These are phyloP conservation scores for Festucalex cinctus DNA, from an alignment of 2,113 vertebrate species.

Conservation along the genomic window DNA sequence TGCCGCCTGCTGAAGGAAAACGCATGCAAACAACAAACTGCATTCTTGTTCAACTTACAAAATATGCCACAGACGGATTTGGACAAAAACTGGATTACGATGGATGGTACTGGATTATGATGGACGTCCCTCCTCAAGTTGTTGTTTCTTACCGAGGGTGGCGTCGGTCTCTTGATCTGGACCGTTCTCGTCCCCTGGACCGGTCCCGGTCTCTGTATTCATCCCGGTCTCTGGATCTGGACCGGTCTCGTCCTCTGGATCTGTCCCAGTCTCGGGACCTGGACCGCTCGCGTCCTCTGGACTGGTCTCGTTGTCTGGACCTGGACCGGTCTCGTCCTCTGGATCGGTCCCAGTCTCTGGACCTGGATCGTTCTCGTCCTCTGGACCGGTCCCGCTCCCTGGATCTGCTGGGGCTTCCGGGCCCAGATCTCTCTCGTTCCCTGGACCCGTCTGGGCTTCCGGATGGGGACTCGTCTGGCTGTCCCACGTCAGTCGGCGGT, in stretches of 20 bases:
- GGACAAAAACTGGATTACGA: too few species aligned
- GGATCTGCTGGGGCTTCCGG: slow-evolving; percentile 33
- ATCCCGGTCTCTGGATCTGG: slow-evolving; percentile 28
- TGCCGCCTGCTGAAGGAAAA: too few species aligned
- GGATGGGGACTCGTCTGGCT: background rate
- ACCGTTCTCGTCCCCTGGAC: slow-evolving; percentile 10
- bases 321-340: slow-evolving; percentile 24
- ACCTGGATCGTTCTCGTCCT: slow-evolving; percentile 14
- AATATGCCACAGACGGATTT: too few species aligned
- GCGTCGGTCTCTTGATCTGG: slow-evolving; percentile 36
- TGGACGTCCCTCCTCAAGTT: too few species aligned
- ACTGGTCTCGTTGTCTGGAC: slow-evolving; percentile 29
- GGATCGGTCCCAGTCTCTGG: slow-evolving; percentile 25
- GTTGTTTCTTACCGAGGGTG: slow-evolving; percentile 42
- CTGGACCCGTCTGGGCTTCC: slow-evolving; percentile 1
- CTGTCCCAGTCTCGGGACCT: slow-evolving; percentile 10
- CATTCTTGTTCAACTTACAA: too few species aligned
- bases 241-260: slow-evolving; percentile 27
- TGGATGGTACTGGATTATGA: too few species aligned
- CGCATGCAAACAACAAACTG: too few species aligned
- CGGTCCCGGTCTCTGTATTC: slow-evolving; percentile 34
- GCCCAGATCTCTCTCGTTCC: slow-evolving; percentile 24
- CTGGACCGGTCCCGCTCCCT: slow-evolving; percentile 28
- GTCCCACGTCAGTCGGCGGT: background rate
- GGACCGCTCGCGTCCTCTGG: slow-evolving; percentile 36